Conservation (phyloP, 2,888 invertebrate species). For the Cecidostiba fungosa region DNA sequence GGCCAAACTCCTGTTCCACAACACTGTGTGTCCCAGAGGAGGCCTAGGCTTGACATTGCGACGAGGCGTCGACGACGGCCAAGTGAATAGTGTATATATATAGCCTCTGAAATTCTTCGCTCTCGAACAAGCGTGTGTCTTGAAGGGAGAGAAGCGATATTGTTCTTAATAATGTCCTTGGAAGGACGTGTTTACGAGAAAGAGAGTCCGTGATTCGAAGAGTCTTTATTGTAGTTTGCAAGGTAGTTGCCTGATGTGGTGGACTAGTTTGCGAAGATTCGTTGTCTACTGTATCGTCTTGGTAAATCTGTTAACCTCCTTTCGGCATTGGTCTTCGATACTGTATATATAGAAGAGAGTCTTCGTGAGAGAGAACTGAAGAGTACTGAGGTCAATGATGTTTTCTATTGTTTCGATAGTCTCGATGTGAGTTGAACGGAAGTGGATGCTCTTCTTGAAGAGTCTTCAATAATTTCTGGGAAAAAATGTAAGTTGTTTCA, state of each 20-base stretch:
- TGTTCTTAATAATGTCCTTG: not conserved
- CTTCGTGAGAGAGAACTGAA: not conserved
- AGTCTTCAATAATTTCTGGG: not conserved
- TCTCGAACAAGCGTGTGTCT: not conserved
- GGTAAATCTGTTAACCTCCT: conserved; percentile 10
- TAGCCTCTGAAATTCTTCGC: not conserved
- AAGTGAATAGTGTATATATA: not conserved
- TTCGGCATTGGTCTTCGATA: conserved; percentile 15
- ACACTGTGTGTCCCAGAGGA: not conserved
- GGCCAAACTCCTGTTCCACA: not conserved
- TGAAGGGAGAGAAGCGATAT: not conserved
- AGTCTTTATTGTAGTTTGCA: conserved; percentile 1
- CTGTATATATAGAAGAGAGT: not conserved
- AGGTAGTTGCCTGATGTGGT: not conserved
- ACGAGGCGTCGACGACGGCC: not conserved
- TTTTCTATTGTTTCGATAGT: not conserved
- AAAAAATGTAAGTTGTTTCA: too few species aligned
- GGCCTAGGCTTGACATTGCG: not conserved
- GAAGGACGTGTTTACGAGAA: not conserved
- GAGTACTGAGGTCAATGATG: conserved; percentile 2
- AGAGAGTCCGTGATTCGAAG: not conserved
- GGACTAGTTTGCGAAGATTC: not conserved
- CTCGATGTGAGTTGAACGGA: not conserved
- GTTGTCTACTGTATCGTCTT: not conserved
- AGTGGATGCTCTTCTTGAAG: not conserved